A percentile compares a stretch with the other conserved stretches of the same genome.
These are phyloP conservation scores for Notospermus geniculatus DNA, from an alignment of 1,140 invertebrate genomes.

Conservation along the genomic window DNA sequence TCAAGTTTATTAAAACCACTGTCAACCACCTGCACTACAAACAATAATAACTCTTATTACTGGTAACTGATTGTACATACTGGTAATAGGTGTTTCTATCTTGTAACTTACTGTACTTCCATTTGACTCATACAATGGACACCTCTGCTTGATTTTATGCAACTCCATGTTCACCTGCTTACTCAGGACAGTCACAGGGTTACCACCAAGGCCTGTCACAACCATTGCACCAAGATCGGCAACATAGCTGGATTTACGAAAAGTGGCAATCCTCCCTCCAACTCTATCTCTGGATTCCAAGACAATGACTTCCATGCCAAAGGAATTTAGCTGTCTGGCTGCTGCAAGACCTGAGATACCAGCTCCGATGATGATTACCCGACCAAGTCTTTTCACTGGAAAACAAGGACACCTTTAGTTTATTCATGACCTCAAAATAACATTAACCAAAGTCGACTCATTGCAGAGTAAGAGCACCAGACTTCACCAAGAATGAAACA, in stretches of 20 bases:
- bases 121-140: slow-evolving; percentile 92
- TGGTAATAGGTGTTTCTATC: too few relatives aligned
- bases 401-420: too few relatives aligned
- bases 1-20: too few relatives aligned
- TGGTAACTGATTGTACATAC: too few relatives aligned
- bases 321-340: slow-evolving; percentile 89
- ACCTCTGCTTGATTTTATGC: slow-evolving; percentile 93
- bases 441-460: too few relatives aligned
- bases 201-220: slow-evolving; percentile 72
- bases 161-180: slow-evolving; percentile 97
- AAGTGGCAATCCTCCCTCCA: slow-evolving; percentile 94
- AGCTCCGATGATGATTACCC: slow-evolving; percentile 93
- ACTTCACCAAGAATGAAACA: too few relatives aligned
- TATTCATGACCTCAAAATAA: too few relatives aligned
- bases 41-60: too few relatives aligned
- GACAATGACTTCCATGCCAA: slow-evolving; percentile 94
- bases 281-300: slow-evolving; percentile 93
- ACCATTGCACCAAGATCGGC: slow-evolving; percentile 83
- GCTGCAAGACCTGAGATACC: slow-evolving; percentile 91
- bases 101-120: slow-evolving; percentile 79
- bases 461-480: too few relatives aligned
- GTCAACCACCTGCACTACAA: too few relatives aligned
- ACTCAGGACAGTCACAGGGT: slow-evolving; percentile 92
- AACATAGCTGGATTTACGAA: slow-evolving; percentile 89
- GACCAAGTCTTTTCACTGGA: slow-evolving; percentile 76